These are phyloP conservation scores for Streptopelia turtur DNA, from an alignment of 2,797 vertebrate genomes.

Conservation along the genomic window DNA sequence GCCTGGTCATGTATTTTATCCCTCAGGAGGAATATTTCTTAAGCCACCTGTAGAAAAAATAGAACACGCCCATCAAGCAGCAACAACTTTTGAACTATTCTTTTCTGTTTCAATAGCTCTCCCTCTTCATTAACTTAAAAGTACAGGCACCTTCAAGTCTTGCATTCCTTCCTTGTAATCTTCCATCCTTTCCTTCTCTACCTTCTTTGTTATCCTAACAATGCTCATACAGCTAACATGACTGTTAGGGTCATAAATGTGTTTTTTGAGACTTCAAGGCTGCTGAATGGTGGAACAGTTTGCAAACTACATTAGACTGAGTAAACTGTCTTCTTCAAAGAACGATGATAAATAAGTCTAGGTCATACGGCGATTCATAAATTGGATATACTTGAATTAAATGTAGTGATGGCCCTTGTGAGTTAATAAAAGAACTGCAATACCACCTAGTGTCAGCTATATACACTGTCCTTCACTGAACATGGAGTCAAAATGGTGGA, in stretches of 20 bases:
- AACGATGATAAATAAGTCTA: background rate
- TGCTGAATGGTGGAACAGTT: background rate
- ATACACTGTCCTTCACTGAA: background rate
- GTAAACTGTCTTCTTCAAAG: slow-evolving; percentile 13
- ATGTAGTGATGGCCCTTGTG: background rate
- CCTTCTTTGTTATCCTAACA: background rate
- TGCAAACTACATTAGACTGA: background rate
- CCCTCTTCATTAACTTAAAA: background rate
- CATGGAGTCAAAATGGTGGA: background rate
- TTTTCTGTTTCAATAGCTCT: background rate
- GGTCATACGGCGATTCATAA: background rate
- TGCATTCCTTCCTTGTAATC: background rate
- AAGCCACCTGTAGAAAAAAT: background rate
- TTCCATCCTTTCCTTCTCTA: background rate
- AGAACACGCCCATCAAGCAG: background rate
- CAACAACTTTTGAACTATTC: background rate
- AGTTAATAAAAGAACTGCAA: slow-evolving; percentile 50
- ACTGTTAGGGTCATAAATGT: background rate
- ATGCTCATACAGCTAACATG: background rate
- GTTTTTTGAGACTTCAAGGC: background rate
- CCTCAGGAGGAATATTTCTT: background rate
- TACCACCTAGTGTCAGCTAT: slow-evolving; percentile 66
- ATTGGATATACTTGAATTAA: background rate
- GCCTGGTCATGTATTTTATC: background rate
- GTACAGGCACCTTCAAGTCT: background rate